Conservation (phyloP, 2,888 invertebrate genomes). For the Laothoe populi region DNA sequence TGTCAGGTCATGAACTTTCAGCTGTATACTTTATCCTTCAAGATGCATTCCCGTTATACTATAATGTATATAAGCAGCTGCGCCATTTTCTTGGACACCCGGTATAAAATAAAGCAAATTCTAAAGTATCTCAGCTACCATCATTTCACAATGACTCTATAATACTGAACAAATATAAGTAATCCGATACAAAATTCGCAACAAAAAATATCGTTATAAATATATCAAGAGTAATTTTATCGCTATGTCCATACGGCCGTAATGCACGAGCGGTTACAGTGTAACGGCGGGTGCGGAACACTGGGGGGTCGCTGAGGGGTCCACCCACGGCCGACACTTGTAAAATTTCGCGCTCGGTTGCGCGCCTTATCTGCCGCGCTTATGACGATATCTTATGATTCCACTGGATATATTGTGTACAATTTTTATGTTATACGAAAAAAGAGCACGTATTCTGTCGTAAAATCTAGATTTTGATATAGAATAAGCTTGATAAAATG, state of each 20-base stretch:
- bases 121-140: background rate
- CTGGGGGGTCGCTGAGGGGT: constrained; percentile 29
- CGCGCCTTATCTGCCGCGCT: constrained; percentile 52
- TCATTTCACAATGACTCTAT: background rate
- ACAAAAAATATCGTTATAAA: constrained; percentile 14
- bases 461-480: constrained; percentile 23
- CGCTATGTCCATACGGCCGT: constrained; percentile 24
- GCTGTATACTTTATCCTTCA: too few species aligned
- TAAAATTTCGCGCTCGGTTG: constrained; percentile 71
- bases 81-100: too few species aligned
- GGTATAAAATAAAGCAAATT: too few species aligned
- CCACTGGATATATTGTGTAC: constrained; percentile 36
- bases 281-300: constrained; percentile 20
- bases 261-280: constrained; percentile 28
- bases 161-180: constrained; percentile 5
- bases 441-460: background rate
- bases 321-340: constrained; percentile 58
- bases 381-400: constrained; percentile 36
- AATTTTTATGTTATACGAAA: constrained; percentile 3
- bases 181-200: constrained; percentile 21
- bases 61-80: too few species aligned
- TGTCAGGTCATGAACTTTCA: too few species aligned
- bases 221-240: constrained; percentile 26
- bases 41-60: too few species aligned
- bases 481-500: background rate